Evolutionary conservation across 1,140 invertebrate species (phyloP).

Genomic region (Apis laboriosa): DNA sequence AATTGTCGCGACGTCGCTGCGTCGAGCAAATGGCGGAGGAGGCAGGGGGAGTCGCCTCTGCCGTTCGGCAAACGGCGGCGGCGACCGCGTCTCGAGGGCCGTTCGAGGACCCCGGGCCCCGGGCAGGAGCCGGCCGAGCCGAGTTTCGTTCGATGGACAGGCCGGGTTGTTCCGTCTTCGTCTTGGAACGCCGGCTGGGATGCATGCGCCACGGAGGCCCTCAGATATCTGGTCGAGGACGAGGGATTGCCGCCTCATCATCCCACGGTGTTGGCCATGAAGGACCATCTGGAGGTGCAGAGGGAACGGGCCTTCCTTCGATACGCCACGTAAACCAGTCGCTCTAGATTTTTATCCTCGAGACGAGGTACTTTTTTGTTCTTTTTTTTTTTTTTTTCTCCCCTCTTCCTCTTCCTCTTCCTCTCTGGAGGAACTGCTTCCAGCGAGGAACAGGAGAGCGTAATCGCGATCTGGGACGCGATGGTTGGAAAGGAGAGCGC

Average conservation of each 20-base stretch:
- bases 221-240: conserved; percentile 76
- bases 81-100: conserved; percentile 1
- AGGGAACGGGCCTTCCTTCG: conserved; percentile 67
- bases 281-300: conserved; percentile 74
- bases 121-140: conserved; percentile 18
- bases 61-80: background rate
- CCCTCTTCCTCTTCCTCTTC: background rate
- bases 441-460: background rate
- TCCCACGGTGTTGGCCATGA: conserved; percentile 76
- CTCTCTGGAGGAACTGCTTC: background rate
- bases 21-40: background rate
- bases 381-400: background rate
- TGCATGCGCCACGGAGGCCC: conserved; percentile 72
- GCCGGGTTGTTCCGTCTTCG: conserved; percentile 9
- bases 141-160: too few relatives aligned
- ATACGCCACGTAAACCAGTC: conserved; percentile 55
- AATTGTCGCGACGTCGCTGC: background rate
- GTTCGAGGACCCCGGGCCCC: conserved; percentile 11
- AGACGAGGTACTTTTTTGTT: conserved; percentile 6
- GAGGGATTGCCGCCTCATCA: conserved; percentile 75
- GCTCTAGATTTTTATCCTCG: conserved; percentile 13
- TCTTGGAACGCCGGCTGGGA: conserved; percentile 76
- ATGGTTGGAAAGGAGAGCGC: background rate
- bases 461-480: too few relatives aligned
- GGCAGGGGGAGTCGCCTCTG: background rate